Conservation (phyloP, 2,797 vertebrate species). For the Pseudopleuronectes americanus region DNA sequence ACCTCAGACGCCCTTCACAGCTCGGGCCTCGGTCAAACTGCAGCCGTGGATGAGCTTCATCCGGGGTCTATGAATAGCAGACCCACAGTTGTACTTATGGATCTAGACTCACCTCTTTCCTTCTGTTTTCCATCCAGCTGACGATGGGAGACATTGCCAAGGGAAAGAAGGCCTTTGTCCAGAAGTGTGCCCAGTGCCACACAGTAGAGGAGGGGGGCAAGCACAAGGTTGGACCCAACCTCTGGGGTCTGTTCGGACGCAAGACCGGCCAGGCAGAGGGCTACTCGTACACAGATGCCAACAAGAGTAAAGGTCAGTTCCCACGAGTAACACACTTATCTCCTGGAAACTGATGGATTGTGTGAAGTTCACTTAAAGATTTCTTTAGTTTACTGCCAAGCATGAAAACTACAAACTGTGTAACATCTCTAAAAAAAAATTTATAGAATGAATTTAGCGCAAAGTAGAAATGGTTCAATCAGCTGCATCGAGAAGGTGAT, state of each 20-base stretch:
- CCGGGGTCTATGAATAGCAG: conserved; percentile 26
- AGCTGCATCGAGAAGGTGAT: too few relatives aligned
- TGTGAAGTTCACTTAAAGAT: too few relatives aligned
- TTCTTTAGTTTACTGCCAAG: too few relatives aligned
- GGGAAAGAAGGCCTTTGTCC: conserved; percentile 86
- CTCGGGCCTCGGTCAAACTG: conserved; percentile 43
- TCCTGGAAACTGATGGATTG: not conserved
- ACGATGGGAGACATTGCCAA: conserved; percentile 85
- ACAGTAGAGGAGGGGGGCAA: conserved; percentile 86
- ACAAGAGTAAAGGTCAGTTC: conserved; percentile 88
- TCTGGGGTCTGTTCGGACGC: conserved; percentile 84
- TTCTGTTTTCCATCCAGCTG: conserved; percentile 18
- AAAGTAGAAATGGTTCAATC: too few relatives aligned
- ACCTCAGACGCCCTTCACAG: conserved; percentile 68
- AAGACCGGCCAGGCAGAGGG: conserved; percentile 85
- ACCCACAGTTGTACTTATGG: not conserved
- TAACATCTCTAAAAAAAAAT: not conserved
- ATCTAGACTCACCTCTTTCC: not conserved
- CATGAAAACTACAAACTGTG: not conserved
- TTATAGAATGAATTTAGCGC: not conserved
- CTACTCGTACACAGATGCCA: conserved; percentile 86
- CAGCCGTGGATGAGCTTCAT: not conserved
- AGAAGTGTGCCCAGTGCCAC: conserved; percentile 88
- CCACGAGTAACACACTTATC: too few relatives aligned
- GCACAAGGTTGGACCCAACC: conserved; percentile 86